Base-by-base conservation (phyloP, 30 jellyfish, hydroid and myxozoan species). In the Nemopilema nomurai region DNA sequence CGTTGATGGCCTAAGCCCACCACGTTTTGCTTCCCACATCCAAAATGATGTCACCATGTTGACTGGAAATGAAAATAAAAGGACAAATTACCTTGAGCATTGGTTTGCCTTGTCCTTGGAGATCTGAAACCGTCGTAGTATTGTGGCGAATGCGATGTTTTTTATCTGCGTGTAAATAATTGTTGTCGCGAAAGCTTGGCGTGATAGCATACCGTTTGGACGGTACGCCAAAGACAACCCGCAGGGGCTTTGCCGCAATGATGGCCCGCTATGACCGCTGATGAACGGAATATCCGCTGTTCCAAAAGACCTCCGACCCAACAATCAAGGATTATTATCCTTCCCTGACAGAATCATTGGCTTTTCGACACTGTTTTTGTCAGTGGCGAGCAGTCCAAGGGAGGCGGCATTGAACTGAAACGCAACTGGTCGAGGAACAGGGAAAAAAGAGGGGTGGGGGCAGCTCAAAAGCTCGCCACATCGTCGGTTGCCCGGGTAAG, bases 241-340 rank as follows among this genome's bases (percentile, higher is more conserved):
- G 57, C 57, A 74, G 84, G 84, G 70, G 69, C 70, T 41, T 74
- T 50, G 71, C 69, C 84, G 84, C 84, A 33, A 20, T 52, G 49
- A 70, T 74, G 31, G 67, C 69, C 84, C 41, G 84, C 72, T 74
- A 53, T 62, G 85, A 76, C 85, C 80, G 80, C 80, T 70, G 80
- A 70, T 70, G 80, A 70, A 51, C 85, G 74, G 85, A 76, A 76
- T 64, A 76, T 76, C 85, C 85, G 85, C 85, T 76, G 85, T 51
- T 22, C 1, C 21, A 70, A 8, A 30, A 57, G 28, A 62, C 18
- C 62, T 20, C 85, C 75, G 76, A 22, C 85, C 29, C 53, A 30
- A 23, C 76, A 67, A 28, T 21, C 30, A 23, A 20, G 50, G 18
- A 8, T 67, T n/a, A 67, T 67, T 32, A 20, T 18, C 23, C 76